Evolutionary conservation across 1,140 invertebrate genomes (phyloP).

Genomic region (Lerema accius): DNA sequence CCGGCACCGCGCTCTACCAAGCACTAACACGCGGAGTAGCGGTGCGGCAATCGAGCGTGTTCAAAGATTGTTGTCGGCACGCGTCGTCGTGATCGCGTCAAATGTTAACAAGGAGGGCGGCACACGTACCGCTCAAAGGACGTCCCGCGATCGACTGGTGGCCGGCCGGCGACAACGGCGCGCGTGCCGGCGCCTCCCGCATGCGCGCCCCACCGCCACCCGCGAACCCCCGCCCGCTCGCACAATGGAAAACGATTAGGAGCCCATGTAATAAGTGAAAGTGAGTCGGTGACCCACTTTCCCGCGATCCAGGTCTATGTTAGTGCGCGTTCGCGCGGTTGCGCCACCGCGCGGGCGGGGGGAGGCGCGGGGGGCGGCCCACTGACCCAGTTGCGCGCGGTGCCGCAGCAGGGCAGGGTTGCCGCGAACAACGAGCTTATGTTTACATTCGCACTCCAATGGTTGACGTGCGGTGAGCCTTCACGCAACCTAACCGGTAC

Average conservation of each 20-base stretch:
- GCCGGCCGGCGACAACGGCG: conserved; percentile 71
- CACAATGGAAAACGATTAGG: conserved; percentile 86
- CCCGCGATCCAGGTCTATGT: conserved; percentile 87
- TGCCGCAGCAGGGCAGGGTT: conserved; percentile 81
- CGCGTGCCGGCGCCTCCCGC: conserved; percentile 79
- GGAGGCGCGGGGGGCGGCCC: conserved; percentile 81
- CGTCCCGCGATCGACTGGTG: conserved; percentile 77
- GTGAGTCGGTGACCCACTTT: conserved; percentile 87
- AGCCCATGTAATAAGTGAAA: conserved; percentile 87
- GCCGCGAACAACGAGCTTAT: conserved; percentile 67
- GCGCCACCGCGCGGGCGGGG: conserved; percentile 76
- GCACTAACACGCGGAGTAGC: conserved; percentile 44
- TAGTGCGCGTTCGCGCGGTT: conserved; percentile 82
- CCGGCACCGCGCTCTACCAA: conserved; percentile 42
- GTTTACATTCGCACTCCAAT: conserved; percentile 72
- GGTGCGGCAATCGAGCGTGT: conserved; percentile 48
- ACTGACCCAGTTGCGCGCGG: conserved; percentile 86
- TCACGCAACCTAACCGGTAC: conserved; percentile 12
- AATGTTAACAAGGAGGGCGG: conserved; percentile 47
- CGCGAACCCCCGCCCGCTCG: conserved; percentile 78
- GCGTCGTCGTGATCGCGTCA: conserved; percentile 70
- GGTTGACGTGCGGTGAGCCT: conserved; percentile 38
- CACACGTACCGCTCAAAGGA: conserved; percentile 68
- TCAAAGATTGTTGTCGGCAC: conserved; percentile 58
- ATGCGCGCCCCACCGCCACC: conserved; percentile 82